Evolutionary conservation across 2,888 invertebrate species (phyloP), one percentile per base, ranked within the genome.

Genomic region (Ametastegia equiseti): DNA sequence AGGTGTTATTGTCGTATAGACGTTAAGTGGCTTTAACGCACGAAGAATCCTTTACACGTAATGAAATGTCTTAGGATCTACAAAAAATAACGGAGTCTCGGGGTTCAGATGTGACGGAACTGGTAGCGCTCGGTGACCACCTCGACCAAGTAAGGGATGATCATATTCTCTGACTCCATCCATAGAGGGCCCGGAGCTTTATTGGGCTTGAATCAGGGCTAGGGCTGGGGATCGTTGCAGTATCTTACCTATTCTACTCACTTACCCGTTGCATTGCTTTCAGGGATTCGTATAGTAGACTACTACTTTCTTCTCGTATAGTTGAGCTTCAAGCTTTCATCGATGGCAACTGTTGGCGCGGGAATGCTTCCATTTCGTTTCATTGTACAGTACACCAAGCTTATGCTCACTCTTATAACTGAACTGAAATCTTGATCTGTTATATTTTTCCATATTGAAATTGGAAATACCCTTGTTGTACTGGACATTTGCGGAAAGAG

Each of bases 61-160:
- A 84, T 83, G 84, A 83, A 88, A 88, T 92, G 90, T 93, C 93
- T 91, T 94, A 96, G 96, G 96, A 95, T 92, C 94, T 96, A 92
- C 93, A 94, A 94, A 96, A 95, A 94, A 93, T 94, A 92, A 94
- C 95, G 93, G 95, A 96, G 92, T 94, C 94, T 90, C 94, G 94
- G 91, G 94, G 94, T 92, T 94, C 94, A 92, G 95, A 96, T 92
- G 92, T 96, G 92, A 94, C 94, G 92, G 95, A 95, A 92, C 94
- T 96, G 92, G 94, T 95, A 92, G 93, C 93, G 90, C 94, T 96
- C 93, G 95, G 96, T 91, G 96, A 96, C 93, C 95, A 95, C 89
- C 94, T 96, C 93, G 96, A 96, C 92, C 96, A 96, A 96, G 96
- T 96, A 96, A 96, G 96, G 39, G 81, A 84, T n/a, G n/a, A n/a